Percentiles rank a stretch among this genome's conserved stretches.
These are phyloP conservation scores for Myanophis thanlyinensis DNA, from an alignment of 2,113 vertebrate genomes.

Conservation along the genomic window DNA sequence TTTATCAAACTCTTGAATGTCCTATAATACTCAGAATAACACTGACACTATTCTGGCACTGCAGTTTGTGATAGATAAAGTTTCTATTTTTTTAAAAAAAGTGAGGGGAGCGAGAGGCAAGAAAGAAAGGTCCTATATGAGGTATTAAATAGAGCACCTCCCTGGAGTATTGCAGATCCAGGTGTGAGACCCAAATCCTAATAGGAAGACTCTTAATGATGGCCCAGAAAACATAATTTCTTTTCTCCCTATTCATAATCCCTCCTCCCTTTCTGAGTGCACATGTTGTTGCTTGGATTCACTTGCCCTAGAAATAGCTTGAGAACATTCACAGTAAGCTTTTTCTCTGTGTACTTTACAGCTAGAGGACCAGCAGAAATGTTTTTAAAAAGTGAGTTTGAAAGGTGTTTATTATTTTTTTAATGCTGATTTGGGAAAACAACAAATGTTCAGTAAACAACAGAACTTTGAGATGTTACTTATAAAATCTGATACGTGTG, in stretches of 20 bases:
- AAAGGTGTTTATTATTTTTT: not conserved
- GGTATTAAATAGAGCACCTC: constrained; percentile 5
- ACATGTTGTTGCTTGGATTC: not conserved
- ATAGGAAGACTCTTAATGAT: constrained; percentile 9
- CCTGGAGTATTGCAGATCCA: not conserved
- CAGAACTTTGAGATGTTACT: not conserved
- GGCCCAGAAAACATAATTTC: not conserved
- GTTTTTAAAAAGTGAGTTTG: not conserved
- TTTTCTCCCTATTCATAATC: not conserved
- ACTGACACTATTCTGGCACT: not conserved
- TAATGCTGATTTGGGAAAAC: not conserved
- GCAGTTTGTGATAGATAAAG: not conserved
- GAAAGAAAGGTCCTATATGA: not conserved
- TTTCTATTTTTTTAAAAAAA: not conserved
- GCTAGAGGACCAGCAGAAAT: not conserved
- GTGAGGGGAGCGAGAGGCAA: no score
- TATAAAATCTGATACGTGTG: not conserved
- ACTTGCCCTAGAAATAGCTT: not conserved
- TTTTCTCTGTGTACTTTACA: not conserved
- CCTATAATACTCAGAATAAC: not conserved
- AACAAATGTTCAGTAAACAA: not conserved
- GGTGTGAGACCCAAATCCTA: constrained; percentile 1
- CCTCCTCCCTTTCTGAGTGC: not conserved
- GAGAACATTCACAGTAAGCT: not conserved
- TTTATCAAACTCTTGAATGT: not conserved